Percentiles rank a stretch among this genome's conserved stretches.
These are phyloP conservation scores for Paedocypris micromegethes DNA, from an alignment of 2,797 vertebrate species.

Conservation along the genomic window DNA sequence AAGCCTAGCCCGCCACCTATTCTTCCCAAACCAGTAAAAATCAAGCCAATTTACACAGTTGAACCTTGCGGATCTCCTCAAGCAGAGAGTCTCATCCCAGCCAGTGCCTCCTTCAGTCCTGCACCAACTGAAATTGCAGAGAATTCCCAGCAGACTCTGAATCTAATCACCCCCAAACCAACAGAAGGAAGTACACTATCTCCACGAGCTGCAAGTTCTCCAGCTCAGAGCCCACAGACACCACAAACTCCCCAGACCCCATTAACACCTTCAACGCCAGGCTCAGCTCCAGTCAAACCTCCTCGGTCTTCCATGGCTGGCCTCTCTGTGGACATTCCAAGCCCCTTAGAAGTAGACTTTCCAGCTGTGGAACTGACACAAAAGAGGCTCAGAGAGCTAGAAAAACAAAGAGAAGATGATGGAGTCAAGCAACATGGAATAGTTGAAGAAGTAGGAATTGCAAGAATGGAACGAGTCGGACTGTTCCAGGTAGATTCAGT, in stretches of 20 bases:
- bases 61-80: slow-evolving; percentile 23
- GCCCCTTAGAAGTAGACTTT: slow-evolving; percentile 68
- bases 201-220: slow-evolving; percentile 59
- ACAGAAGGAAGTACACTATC: slow-evolving; percentile 54
- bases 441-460: slow-evolving; percentile 39
- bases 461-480: slow-evolving; percentile 10
- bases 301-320: slow-evolving; percentile 80
- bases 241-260: slow-evolving; percentile 60
- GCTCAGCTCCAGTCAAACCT: slow-evolving; percentile 84
- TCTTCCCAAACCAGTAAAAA: slow-evolving; percentile 69
- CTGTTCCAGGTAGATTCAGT: slow-evolving; percentile 1
- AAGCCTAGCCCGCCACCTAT: slow-evolving; percentile 86
- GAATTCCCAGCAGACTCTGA: slow-evolving; percentile 14
- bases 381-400: slow-evolving; percentile 30
- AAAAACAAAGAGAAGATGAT: slow-evolving; percentile 43
- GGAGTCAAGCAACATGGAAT: slow-evolving; percentile 45
- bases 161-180: slow-evolving; percentile 33
- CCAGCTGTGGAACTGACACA: slow-evolving; percentile 44
- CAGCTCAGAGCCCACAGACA: slow-evolving; percentile 69
- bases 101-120: slow-evolving; percentile 48
- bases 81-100: slow-evolving; percentile 48
- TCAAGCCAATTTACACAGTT: slow-evolving; percentile 31
- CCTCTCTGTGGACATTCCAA: slow-evolving; percentile 61
- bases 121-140: slow-evolving; percentile 52
- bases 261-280: slow-evolving; percentile 64